Base-by-base conservation (phyloP, 2,888 invertebrate genomes). In the Serripes groenlandicus region DNA sequence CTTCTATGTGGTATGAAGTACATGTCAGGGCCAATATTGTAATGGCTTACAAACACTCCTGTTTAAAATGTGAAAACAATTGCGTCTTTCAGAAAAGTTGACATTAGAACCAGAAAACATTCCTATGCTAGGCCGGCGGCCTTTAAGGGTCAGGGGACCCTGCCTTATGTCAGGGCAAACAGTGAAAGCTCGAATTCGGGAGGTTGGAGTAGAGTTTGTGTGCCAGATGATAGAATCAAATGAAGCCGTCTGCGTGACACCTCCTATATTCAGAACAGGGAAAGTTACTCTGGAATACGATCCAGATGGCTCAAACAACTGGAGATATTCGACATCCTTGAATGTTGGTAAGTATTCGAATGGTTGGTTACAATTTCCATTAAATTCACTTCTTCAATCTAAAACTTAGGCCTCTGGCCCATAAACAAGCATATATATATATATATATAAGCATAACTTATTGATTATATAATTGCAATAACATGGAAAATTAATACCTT, bases 41-140 rank as follows among this genome's bases (percentile, higher is more conserved):
- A n/a, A n/a, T n/a, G n/a, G n/a, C n/a, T n/a, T n/a, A n/a, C n/a
- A n/a, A n/a, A n/a, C n/a, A n/a, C n/a, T n/a, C n/a, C n/a, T n/a
- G n/a, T n/a, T n/a, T n/a, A n/a, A n/a, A 42, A 11, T 42, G 18
- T 11, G 18, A 42, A 9, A 11, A 11, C 18, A 18, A 42, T 42
- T 56, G 11, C 7, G 2, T 42, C 15, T 66, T 37, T 23, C 66
- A 66, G 66, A 66, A 26, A 21, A 11, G 9, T 35, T 66, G 28
- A 3, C 9, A 28, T 34, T 66, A 15, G 35, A 66, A 42, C 66
- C 66, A 7, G 28, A 66, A 37, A 66, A 26, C 66, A 66, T 66
- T 66, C 66, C 66, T 34, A 92, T 92, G 91, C 76, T 92, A 35
- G 91, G 92, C 2, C 86, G 90, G 3, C 81, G 89, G 60, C 82